These are phyloP conservation scores for Rhinolophus sinicus DNA, from an alignment of 2,113 vertebrate species.

Conservation along the genomic window DNA sequence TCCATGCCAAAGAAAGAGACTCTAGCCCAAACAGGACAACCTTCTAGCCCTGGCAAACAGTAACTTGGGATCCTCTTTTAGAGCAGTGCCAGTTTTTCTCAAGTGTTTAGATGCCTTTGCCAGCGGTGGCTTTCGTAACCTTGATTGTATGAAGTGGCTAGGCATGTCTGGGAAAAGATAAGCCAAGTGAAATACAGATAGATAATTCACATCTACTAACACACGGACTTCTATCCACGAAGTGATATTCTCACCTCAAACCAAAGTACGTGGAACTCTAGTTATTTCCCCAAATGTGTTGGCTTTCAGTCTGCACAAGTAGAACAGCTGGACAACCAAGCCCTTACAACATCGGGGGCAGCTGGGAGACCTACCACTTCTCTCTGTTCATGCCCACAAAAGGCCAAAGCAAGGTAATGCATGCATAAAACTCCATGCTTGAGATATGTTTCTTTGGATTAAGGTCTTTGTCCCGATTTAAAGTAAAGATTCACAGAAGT, in stretches of 20 bases:
- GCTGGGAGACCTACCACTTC: neutral
- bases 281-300: neutral
- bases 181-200: neutral
- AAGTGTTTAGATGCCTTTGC: neutral
- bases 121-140: neutral
- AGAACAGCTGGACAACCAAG: neutral
- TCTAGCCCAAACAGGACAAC: neutral
- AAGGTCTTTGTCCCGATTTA: neutral
- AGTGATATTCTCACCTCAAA: neutral
- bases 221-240: accelerated
- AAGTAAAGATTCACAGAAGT: neutral
- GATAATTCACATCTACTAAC: neutral
- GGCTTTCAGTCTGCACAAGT: neutral
- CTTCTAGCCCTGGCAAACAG: neutral
- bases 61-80: neutral
- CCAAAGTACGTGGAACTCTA: neutral
- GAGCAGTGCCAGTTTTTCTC: neutral
- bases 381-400: too few species aligned
- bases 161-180: neutral
- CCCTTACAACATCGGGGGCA: neutral
- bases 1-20: neutral
- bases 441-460: neutral
- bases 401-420: neutral
- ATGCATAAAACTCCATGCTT: too few species aligned
- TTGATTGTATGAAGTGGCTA: neutral